Conservation (phyloP, 2,797 vertebrate genomes). For the Molossus molossus region DNA sequence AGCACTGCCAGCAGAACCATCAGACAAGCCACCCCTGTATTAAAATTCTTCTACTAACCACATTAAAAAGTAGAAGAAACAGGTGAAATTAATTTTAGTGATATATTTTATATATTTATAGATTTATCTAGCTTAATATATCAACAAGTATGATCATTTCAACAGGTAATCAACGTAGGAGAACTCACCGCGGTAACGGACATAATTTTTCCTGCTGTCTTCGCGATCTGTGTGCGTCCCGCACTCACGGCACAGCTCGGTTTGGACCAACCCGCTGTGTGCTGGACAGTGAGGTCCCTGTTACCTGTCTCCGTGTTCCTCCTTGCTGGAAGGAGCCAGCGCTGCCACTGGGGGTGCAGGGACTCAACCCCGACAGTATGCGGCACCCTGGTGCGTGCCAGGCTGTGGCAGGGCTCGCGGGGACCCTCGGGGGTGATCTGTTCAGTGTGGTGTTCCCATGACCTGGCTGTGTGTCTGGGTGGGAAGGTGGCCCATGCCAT, state of each 20-base stretch:
- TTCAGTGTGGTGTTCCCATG: neutral
- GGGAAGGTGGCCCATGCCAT: neutral
- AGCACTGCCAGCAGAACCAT: neutral
- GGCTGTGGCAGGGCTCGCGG: neutral
- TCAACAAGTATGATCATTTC: neutral
- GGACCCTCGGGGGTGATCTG: neutral
- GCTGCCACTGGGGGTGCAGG: neutral
- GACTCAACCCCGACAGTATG: neutral
- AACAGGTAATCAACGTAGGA: neutral
- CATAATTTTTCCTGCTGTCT: neutral
- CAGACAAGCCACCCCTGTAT: neutral
- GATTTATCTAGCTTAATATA: neutral
- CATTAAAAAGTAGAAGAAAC: neutral
- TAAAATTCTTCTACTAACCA: neutral
- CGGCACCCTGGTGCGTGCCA: neutral
- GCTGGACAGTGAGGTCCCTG: neutral
- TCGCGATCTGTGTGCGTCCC: neutral
- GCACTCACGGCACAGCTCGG: rapidly evolving
- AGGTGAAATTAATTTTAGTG: neutral
- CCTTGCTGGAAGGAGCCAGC: neutral
- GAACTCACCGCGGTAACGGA: neutral
- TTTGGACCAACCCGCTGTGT: rapidly evolving
- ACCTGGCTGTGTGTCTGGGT: neutral
- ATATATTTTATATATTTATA: neutral
- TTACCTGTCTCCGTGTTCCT: neutral